Conservation (phyloP, 2,888 invertebrate genomes). For the Cotesia congregata region DNA sequence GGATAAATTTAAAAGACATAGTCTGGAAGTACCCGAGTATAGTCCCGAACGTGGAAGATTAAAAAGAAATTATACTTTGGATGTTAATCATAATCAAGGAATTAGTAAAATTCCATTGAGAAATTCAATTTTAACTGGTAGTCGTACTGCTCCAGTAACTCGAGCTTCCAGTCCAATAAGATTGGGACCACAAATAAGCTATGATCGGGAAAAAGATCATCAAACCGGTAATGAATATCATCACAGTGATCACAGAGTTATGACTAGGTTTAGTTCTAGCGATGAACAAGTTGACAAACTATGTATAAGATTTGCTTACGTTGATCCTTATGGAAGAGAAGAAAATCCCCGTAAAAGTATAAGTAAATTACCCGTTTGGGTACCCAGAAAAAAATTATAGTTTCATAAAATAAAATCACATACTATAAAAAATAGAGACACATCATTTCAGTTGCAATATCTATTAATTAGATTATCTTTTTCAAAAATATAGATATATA, state of each 20-base stretch:
- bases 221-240: constrained; percentile 37
- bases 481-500: background rate
- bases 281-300: constrained; percentile 65
- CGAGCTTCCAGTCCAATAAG: constrained; percentile 66
- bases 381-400: constrained; percentile 57
- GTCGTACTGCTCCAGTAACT: constrained; percentile 66
- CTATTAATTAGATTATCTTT: background rate
- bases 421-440: too few relatives aligned
- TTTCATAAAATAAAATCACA: background rate
- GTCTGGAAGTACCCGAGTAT: constrained; percentile 61
- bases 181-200: constrained; percentile 53
- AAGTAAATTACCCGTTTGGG: constrained; percentile 59
- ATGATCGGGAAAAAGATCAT: constrained; percentile 43
- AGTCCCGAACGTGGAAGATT: constrained; percentile 50
- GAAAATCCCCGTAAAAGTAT: constrained; percentile 49
- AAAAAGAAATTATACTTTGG: constrained; percentile 56
- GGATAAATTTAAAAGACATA: constrained; percentile 62
- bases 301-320: constrained; percentile 51
- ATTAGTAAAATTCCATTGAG: constrained; percentile 65
- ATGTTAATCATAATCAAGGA: constrained; percentile 68
- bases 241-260: constrained; percentile 49
- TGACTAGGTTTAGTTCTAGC: constrained; percentile 62
- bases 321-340: constrained; percentile 47
- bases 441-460: background rate
- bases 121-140: constrained; percentile 59